phyloP scores from a whole-genome alignment of 2,113 vertebrate species.

The Thomomys bottae region DNA sequence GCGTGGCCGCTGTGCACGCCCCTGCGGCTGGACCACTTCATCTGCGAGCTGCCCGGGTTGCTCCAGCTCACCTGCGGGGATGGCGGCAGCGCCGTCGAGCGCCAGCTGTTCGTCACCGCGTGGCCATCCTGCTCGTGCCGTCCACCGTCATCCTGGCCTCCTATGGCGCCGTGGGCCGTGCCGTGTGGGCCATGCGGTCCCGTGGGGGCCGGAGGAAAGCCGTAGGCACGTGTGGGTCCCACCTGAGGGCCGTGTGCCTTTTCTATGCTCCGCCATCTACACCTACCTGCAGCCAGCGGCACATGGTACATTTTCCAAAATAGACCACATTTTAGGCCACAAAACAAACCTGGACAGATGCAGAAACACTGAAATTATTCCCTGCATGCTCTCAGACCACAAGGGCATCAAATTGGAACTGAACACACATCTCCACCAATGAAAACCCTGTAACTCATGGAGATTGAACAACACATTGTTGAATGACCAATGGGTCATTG shows the following conservation, averaged over 20 bases:
- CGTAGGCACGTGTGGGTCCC: conserved; percentile 61
- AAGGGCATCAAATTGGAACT: too few species aligned
- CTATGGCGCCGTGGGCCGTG: conserved; percentile 43
- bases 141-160: conserved; percentile 63
- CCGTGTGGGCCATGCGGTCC: conserved; percentile 26
- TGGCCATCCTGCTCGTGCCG: conserved; percentile 65
- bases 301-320: too few species aligned
- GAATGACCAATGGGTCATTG: too few species aligned
- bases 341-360: too few species aligned
- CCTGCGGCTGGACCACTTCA: conserved; percentile 59
- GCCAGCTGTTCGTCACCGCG: conserved; percentile 60
- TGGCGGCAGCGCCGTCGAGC: neutral
- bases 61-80: conserved; percentile 63
- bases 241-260: conserved; percentile 62
- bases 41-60: conserved; percentile 67
- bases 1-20: conserved; percentile 23
- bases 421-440: too few species aligned
- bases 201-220: conserved; percentile 43
- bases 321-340: too few species aligned
- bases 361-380: too few species aligned
- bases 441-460: too few species aligned
- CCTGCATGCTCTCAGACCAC: too few species aligned
- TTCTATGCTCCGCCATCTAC: conserved; percentile 67
- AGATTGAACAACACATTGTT: too few species aligned
- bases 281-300: conserved; percentile 69